Conservation (phyloP, 2,797 vertebrate genomes). For the Pipistrellus pygmaeus region DNA sequence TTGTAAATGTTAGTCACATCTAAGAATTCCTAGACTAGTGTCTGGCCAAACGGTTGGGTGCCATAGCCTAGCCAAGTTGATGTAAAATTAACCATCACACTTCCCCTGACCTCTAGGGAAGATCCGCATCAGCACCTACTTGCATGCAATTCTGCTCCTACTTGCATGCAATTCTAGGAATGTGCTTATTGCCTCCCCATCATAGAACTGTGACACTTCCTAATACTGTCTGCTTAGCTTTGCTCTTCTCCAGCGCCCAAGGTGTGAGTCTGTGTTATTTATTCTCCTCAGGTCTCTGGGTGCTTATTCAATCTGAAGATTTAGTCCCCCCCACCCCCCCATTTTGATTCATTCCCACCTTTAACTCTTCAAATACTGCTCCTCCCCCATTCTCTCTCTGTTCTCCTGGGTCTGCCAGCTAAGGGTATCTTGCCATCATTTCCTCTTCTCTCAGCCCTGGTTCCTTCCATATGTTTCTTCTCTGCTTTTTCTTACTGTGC, state of each 20-base stretch:
- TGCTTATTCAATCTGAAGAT: neutral
- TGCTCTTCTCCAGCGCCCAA: neutral
- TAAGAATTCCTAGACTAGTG: neutral
- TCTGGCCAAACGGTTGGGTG: neutral
- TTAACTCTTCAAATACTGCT: neutral
- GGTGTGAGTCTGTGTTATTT: neutral
- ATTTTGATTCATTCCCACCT: neutral
- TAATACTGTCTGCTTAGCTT: neutral
- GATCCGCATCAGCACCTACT: neutral
- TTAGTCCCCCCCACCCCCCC: too few species aligned
- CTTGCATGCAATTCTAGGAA: neutral
- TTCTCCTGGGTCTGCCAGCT: neutral
- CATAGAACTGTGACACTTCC: neutral
- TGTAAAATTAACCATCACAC: neutral
- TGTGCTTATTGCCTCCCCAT: neutral
- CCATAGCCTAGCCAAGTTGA: neutral
- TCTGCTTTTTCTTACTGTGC: neutral
- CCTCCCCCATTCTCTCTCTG: neutral
- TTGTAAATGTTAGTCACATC: neutral
- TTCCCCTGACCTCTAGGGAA: neutral
- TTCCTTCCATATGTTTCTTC: neutral
- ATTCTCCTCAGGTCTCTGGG: neutral
- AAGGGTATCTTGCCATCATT: neutral
- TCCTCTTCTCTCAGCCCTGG: neutral
- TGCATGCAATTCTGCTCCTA: fast-evolving